Percentiles rank a stretch among this genome's conserved stretches.
These are phyloP conservation scores for Cercopithecus diana DNA, from an alignment of 2,797 vertebrate genomes.

Conservation along the genomic window DNA sequence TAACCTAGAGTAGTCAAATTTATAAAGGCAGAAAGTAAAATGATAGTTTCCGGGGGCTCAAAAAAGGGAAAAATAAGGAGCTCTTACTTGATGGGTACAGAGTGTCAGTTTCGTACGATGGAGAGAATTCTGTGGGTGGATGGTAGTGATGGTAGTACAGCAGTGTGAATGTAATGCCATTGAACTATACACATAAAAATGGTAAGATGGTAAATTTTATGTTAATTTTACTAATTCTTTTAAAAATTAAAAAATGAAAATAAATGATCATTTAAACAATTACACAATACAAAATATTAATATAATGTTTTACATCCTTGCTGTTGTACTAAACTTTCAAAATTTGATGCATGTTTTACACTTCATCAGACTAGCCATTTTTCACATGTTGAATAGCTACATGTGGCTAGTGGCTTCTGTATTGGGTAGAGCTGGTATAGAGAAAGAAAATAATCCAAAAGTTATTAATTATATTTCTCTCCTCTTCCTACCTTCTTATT, in stretches of 20 bases:
- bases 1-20: not conserved
- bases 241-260: not conserved
- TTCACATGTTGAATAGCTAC: not conserved
- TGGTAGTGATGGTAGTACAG: not conserved
- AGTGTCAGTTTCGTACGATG: not conserved
- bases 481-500: not conserved
- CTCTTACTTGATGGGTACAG: not conserved
- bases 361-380: not conserved
- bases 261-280: not conserved
- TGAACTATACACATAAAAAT: not conserved
- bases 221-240: not conserved
- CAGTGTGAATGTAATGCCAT: not conserved
- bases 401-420: not conserved
- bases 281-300: not conserved
- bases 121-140: not conserved
- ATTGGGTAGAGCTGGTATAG: not conserved
- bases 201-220: not conserved
- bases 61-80: not conserved
- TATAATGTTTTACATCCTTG: not conserved
- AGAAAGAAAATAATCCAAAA: conserved; percentile 15
- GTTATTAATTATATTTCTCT: not conserved
- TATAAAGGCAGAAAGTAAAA: not conserved
- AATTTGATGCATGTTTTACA: not conserved
- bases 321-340: not conserved
- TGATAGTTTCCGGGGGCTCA: not conserved